Conservation (phyloP, 2,888 invertebrate genomes). For the Creontiades dilutus region DNA sequence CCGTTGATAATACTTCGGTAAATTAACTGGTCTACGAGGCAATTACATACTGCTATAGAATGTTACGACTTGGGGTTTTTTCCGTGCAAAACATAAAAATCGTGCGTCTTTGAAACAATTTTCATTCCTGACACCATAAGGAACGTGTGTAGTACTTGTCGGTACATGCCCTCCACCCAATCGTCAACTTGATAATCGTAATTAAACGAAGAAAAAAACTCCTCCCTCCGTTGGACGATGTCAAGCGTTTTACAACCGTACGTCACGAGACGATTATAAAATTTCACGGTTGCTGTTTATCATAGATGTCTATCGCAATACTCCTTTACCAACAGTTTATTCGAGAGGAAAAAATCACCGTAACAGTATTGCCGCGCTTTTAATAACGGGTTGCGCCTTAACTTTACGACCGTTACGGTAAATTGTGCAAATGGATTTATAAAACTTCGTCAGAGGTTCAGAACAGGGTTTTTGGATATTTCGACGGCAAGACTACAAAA, state of each 20-base stretch:
- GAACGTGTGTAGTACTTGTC: no score
- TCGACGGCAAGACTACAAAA: neutral
- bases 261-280: constrained; percentile 7
- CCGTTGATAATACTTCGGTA: no score
- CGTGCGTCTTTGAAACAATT: no score
- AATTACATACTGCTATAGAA: no score
- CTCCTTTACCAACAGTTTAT: neutral
- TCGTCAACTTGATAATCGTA: no score
- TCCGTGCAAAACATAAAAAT: no score
- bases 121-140: no score
- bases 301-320: constrained; percentile 1
- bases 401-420: neutral
- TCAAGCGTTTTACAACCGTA: constrained; percentile 1
- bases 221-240: neutral
- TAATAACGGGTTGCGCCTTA: neutral
- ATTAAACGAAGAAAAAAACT: neutral
- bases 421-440: neutral
- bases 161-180: no score
- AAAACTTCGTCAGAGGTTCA: neutral
- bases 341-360: neutral
- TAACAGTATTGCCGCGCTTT: neutral
- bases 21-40: no score
- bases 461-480: neutral
- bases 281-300: neutral
- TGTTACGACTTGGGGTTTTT: no score